phyloP scores from a whole-genome alignment of 2,113 vertebrate genomes.

The Etheostoma spectabile region DNA sequence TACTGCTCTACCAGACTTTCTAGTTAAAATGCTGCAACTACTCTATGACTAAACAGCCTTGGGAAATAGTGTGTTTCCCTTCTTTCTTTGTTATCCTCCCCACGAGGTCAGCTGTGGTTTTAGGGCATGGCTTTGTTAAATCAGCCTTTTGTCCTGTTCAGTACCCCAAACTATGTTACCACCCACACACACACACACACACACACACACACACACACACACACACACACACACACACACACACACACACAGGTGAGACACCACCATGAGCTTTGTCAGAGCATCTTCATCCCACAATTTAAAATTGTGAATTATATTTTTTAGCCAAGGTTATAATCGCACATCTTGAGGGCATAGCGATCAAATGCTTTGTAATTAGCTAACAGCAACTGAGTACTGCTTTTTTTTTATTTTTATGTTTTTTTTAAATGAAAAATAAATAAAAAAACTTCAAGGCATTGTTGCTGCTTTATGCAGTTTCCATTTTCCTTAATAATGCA shows the following conservation, averaged over 20 bases:
- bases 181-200: slow-evolving; percentile 25
- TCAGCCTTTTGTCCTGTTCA: slow-evolving; percentile 40
- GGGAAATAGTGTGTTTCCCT: slow-evolving; percentile 41
- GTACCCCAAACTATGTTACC: slow-evolving; percentile 17
- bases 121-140: slow-evolving; percentile 61
- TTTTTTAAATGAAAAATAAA: slow-evolving; percentile 50
- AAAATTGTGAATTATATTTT: slow-evolving; percentile 83
- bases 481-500: slow-evolving; percentile 79
- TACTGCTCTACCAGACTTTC: slow-evolving; percentile 31
- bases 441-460: slow-evolving; percentile 79
- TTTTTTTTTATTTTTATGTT: neutral
- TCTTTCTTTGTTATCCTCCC: slow-evolving; percentile 42
- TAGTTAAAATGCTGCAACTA: slow-evolving; percentile 54
- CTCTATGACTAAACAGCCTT: slow-evolving; percentile 40
- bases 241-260: slow-evolving; percentile 51
- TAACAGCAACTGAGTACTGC: slow-evolving; percentile 62
- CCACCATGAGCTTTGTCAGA: slow-evolving; percentile 75
- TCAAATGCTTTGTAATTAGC: slow-evolving; percentile 77
- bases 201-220: slow-evolving; percentile 43
- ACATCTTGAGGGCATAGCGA: slow-evolving; percentile 80
- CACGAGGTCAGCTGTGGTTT: slow-evolving; percentile 65
- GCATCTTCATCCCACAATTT: slow-evolving; percentile 72
- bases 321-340: slow-evolving; percentile 75
- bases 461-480: slow-evolving; percentile 80
- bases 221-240: slow-evolving; percentile 31